These are phyloP conservation scores for Apodemia mormo DNA, from an alignment of 2,888 invertebrate genomes.

Conservation along the genomic window DNA sequence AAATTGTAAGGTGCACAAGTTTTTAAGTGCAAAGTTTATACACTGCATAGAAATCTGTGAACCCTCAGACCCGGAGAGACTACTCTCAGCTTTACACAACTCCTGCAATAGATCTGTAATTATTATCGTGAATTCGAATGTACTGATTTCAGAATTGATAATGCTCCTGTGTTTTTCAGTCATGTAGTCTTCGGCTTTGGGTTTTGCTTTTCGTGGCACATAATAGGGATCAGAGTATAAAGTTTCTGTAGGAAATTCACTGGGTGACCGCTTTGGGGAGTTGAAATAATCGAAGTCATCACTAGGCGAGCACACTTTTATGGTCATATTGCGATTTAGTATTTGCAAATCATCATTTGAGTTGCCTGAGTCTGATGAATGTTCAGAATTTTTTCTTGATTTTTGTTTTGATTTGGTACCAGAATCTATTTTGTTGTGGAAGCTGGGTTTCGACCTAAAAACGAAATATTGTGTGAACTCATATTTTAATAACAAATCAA, in stretches of 20 bases:
- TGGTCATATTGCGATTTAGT: constrained; percentile 74
- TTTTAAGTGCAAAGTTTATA: constrained; percentile 82
- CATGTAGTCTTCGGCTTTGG: constrained; percentile 77
- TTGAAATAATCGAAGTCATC: constrained; percentile 85
- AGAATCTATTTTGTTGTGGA: constrained; percentile 47
- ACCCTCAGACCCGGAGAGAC: constrained; percentile 74
- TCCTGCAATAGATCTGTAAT: constrained; percentile 81
- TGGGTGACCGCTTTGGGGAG: constrained; percentile 61
- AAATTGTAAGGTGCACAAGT: constrained; percentile 83
- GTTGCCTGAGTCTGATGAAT: constrained; percentile 71
- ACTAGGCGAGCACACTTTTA: constrained; percentile 79
- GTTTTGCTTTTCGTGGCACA: constrained; percentile 62
- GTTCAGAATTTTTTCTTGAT: constrained; percentile 47
- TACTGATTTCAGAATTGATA: constrained; percentile 73
- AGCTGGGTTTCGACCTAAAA: constrained; percentile 52
- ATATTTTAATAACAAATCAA: not conserved
- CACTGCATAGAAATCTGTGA: constrained; percentile 81
- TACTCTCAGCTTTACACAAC: constrained; percentile 76
- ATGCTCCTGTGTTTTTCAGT: constrained; percentile 77
- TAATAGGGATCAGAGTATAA: constrained; percentile 57
- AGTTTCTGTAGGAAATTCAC: constrained; percentile 60
- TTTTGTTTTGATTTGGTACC: constrained; percentile 47
- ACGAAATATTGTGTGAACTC: not conserved
- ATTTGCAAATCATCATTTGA: constrained; percentile 76
- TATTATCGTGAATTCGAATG: constrained; percentile 80